Percentiles rank a stretch among this genome's conserved stretches.
These are phyloP conservation scores for Pluvialis apricaria DNA, from an alignment of 2,113 vertebrate species.

Conservation along the genomic window DNA sequence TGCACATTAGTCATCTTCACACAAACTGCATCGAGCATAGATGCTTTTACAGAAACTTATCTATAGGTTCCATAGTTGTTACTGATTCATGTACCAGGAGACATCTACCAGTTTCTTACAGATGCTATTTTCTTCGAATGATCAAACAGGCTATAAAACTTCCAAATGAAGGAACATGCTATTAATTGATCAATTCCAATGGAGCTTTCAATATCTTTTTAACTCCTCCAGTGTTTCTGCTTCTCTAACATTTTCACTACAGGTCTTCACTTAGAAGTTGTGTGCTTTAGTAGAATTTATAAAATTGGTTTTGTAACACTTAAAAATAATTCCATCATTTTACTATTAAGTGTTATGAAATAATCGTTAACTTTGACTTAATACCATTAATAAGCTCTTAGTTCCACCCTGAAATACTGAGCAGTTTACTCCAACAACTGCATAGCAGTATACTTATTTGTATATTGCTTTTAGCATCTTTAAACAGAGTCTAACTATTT, in stretches of 20 bases:
- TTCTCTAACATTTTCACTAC: not conserved
- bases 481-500: not conserved
- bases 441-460: not conserved
- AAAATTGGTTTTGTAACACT: not conserved
- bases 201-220: not conserved
- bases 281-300: not conserved
- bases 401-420: not conserved
- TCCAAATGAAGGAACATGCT: not conserved
- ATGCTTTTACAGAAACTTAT: not conserved
- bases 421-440: not conserved
- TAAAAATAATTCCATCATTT: not conserved
- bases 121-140: not conserved
- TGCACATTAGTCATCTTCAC: not conserved
- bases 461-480: not conserved
- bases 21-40: not conserved
- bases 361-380: not conserved
- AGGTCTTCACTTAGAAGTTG: not conserved
- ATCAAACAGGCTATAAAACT: not conserved
- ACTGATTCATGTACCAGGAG: not conserved
- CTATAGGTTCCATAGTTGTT: not conserved
- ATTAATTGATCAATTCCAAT: not conserved
- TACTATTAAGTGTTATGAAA: not conserved
- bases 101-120: not conserved
- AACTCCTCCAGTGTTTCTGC: not conserved
- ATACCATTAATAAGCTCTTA: not conserved